A percentile compares a stretch with the other conserved stretches of the same genome.
These are phyloP conservation scores for Xenopus laevis DNA, from an alignment of 2,113 vertebrate species.

Conservation along the genomic window DNA sequence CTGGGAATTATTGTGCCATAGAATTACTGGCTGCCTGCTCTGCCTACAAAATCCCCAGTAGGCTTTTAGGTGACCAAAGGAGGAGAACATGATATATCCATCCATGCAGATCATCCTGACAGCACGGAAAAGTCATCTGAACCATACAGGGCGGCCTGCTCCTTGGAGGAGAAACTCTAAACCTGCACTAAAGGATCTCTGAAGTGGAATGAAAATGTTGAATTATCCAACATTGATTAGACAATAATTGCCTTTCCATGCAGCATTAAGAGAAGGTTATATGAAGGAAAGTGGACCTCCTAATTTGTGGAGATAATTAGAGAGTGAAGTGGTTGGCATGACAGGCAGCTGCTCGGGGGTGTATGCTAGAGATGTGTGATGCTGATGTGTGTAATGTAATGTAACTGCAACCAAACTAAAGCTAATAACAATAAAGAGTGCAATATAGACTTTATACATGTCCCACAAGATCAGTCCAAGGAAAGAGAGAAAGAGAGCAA, in stretches of 20 bases:
- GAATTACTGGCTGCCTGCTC: no score
- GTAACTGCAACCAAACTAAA: neutral
- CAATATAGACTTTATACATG: neutral
- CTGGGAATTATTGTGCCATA: no score
- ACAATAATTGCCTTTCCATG: conserved; percentile 4
- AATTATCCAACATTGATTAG: conserved; percentile 11
- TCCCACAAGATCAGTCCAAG: no score
- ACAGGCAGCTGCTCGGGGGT: conserved; percentile 37
- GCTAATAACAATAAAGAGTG: neutral
- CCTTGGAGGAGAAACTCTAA: neutral
- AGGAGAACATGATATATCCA: neutral
- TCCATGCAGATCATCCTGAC: neutral
- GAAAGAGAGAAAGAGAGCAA: no score
- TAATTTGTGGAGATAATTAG: conserved; percentile 22
- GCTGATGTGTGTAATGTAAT: neutral
- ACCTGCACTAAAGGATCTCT: neutral
- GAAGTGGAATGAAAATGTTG: conserved; percentile 6
- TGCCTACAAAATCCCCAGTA: no score
- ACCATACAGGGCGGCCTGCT: neutral
- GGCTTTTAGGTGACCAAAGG: neutral
- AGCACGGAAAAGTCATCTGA: neutral
- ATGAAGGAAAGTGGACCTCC: conserved; percentile 15
- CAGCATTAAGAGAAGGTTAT: conserved; percentile 17
- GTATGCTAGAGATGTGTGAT: neutral
- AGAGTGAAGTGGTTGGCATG: conserved; percentile 13